phyloP scores from a whole-genome alignment of 2,888 invertebrate species.

The Acanthosepion lycidas region DNA sequence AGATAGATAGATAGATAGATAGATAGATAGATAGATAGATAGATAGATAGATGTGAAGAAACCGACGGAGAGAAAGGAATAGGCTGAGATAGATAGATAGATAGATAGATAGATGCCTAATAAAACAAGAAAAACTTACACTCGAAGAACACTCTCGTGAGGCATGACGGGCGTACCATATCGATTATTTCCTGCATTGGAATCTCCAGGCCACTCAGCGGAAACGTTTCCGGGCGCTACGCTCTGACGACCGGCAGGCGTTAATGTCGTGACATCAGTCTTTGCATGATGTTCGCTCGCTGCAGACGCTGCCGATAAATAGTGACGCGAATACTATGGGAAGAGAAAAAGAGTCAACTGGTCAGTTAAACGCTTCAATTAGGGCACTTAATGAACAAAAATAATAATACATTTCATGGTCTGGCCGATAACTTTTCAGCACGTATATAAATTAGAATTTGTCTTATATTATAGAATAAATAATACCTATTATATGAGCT shows the following conservation, averaged over 20 bases:
- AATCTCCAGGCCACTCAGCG: background rate
- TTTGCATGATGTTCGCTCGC: background rate
- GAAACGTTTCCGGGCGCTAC: background rate
- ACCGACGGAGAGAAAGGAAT: too few relatives aligned
- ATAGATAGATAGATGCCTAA: too few relatives aligned
- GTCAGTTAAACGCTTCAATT: background rate
- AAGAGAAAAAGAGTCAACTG: background rate
- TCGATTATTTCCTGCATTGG: background rate
- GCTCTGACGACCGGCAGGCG: slow-evolving; percentile 20
- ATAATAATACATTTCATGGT: too few relatives aligned
- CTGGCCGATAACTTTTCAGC: too few relatives aligned
- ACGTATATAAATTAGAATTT: too few relatives aligned
- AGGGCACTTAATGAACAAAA: background rate
- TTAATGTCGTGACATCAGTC: slow-evolving; percentile 33
- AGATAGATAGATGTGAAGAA: too few relatives aligned
- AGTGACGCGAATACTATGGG: slow-evolving; percentile 36
- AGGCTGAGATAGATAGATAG: too few relatives aligned
- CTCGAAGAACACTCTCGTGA: slow-evolving; percentile 40
- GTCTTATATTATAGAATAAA: too few relatives aligned
- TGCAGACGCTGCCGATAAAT: background rate
- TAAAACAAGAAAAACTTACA: background rate
- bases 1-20: too few relatives aligned
- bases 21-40: too few relatives aligned
- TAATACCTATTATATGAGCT: too few relatives aligned
- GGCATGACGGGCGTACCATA: slow-evolving; percentile 33